Conservation (phyloP, 2,113 vertebrate genomes). For the Channa maculata region DNA sequence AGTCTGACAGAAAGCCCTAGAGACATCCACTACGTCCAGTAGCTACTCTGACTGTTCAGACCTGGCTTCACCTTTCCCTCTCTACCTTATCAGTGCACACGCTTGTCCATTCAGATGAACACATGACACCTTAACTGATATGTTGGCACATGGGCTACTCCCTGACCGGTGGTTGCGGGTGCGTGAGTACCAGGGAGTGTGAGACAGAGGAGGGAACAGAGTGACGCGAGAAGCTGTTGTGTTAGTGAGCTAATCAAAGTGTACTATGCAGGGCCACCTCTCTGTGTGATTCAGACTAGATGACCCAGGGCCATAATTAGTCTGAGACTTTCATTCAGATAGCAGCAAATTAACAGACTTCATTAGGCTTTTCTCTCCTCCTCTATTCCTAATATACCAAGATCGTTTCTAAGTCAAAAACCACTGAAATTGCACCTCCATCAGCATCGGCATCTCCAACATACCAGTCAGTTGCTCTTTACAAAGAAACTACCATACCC, state of each 20-base stretch:
- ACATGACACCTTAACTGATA: slow-evolving; percentile 43
- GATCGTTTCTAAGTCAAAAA: slow-evolving; percentile 38
- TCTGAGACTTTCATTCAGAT: slow-evolving; percentile 77
- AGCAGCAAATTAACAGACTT: slow-evolving; percentile 79
- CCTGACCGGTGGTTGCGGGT: slow-evolving; percentile 7
- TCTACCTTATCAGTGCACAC: slow-evolving; percentile 26
- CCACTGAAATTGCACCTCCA: slow-evolving; percentile 32
- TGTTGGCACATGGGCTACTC: slow-evolving; percentile 44
- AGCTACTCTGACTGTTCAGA: slow-evolving; percentile 29
- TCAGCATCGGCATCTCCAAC: slow-evolving; percentile 7
- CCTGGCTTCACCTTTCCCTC: slow-evolving; percentile 40
- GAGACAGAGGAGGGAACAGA: slow-evolving; percentile 55
- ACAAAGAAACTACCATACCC: background rate
- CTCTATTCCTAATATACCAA: slow-evolving; percentile 30
- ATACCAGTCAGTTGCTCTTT: slow-evolving; percentile 2
- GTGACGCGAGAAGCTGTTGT: slow-evolving; percentile 70
- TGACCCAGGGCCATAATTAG: slow-evolving; percentile 81
- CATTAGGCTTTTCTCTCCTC: slow-evolving; percentile 59
- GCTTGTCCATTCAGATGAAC: slow-evolving; percentile 31
- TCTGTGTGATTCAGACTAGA: slow-evolving; percentile 74
- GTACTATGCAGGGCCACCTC: slow-evolving; percentile 74
- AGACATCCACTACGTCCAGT: slow-evolving; percentile 37
- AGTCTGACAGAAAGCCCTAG: slow-evolving; percentile 55
- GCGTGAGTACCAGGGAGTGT: slow-evolving; percentile 29
- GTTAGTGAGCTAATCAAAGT: slow-evolving; percentile 78